Percentiles rank a stretch among this genome's conserved stretches.
These are phyloP conservation scores for Calyptommatus sinebrachiatus DNA, from an alignment of 2,113 vertebrate genomes.

Conservation along the genomic window DNA sequence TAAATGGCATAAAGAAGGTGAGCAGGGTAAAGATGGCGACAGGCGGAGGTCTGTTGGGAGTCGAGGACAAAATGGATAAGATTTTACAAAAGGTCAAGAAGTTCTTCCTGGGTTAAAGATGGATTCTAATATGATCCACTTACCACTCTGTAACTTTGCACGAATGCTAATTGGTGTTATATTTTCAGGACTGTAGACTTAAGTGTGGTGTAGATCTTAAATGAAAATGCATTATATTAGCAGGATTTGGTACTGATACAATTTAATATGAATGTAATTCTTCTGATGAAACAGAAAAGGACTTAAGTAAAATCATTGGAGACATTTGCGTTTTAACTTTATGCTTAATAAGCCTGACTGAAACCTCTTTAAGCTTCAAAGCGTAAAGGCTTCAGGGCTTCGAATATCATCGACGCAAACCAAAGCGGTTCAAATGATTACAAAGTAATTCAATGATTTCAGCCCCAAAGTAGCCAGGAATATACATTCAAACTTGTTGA, in stretches of 20 bases:
- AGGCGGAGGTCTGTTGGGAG: too few relatives aligned
- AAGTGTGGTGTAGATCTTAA: neutral
- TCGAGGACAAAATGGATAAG: too few relatives aligned
- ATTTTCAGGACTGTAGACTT: neutral
- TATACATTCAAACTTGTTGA: neutral
- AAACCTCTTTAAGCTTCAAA: neutral
- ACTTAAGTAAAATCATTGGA: neutral
- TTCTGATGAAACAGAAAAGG: neutral
- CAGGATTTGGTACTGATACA: neutral
- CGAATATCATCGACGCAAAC: neutral
- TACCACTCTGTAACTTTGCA: neutral
- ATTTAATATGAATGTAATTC: slow-evolving; percentile 12
- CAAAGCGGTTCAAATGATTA: neutral
- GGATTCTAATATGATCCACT: neutral
- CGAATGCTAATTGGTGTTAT: neutral
- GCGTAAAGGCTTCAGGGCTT: neutral
- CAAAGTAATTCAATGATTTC: neutral
- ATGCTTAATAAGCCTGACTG: neutral
- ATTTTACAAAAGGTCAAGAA: too few relatives aligned
- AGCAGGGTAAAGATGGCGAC: too few relatives aligned
- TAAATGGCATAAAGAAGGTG: too few relatives aligned
- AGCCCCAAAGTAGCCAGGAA: neutral
- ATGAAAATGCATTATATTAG: neutral
- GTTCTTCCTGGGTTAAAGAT: neutral
- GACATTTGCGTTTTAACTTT: neutral